Percentiles rank a stretch among this genome's conserved stretches.
These are phyloP conservation scores for Glaucomys volans DNA, from an alignment of 2,113 vertebrate genomes.

Conservation along the genomic window DNA sequence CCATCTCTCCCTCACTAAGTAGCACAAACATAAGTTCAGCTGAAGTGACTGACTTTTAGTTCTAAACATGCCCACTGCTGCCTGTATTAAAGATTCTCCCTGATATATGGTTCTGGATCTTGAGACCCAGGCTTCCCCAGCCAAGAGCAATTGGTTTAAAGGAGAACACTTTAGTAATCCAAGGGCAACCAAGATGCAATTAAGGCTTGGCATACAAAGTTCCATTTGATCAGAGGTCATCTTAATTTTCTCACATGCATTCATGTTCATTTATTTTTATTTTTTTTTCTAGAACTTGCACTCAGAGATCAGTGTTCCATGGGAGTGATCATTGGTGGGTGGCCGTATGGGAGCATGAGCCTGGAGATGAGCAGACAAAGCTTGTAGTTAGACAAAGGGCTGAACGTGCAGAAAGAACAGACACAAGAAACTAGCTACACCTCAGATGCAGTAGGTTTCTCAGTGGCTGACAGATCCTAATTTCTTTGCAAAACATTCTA, in stretches of 20 bases:
- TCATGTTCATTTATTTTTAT: not conserved
- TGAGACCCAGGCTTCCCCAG: not conserved
- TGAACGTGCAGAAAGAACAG: not conserved
- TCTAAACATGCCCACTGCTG: accelerated
- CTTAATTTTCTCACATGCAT: not conserved
- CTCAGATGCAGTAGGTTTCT: not conserved
- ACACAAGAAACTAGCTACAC: not conserved
- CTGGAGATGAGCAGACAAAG: not conserved
- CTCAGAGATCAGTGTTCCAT: not conserved
- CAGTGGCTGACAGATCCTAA: not conserved
- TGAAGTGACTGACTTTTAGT: not conserved
- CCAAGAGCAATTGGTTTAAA: not conserved
- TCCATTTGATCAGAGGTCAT: not conserved
- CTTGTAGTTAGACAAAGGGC: too few relatives aligned
- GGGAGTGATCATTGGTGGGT: not conserved
- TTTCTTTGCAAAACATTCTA: not conserved
- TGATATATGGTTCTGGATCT: not conserved
- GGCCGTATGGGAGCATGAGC: not conserved
- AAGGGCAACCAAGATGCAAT: not conserved
- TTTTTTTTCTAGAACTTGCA: not conserved
- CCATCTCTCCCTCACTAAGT: not conserved
- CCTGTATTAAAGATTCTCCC: not conserved
- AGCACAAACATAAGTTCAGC: not conserved
- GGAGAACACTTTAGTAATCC: not conserved
- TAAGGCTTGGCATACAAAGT: not conserved